These are phyloP conservation scores for Caenorhabditis remanei DNA, from an alignment of 1,140 invertebrate genomes.

Conservation along the genomic window DNA sequence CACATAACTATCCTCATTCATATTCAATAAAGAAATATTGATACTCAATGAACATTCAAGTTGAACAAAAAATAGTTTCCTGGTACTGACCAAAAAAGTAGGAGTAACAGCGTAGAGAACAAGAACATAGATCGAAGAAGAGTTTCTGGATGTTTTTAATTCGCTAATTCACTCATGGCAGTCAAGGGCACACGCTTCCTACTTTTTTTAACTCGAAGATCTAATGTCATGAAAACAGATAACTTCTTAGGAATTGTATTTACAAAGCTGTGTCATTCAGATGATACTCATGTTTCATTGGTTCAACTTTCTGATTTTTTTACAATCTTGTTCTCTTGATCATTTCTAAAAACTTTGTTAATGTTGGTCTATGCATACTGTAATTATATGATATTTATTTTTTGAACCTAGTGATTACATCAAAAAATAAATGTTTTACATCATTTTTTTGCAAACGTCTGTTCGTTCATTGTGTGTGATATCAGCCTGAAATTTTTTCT, in stretches of 20 bases:
- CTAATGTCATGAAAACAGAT: neutral
- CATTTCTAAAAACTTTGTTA: too few species aligned
- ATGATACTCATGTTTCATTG: too few species aligned
- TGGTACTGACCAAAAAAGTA: neutral
- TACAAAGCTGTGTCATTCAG: neutral
- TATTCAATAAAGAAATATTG: constrained; percentile 1
- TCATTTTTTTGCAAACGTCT: too few species aligned
- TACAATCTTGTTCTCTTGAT: too few species aligned
- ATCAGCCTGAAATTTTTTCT: too few species aligned
- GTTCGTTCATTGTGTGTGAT: too few species aligned
- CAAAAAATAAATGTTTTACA: too few species aligned
- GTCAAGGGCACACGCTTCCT: neutral
- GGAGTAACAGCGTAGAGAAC: neutral
- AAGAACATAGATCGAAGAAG: neutral
- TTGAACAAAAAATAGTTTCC: neutral
- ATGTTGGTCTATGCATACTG: too few species aligned
- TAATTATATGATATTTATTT: too few species aligned
- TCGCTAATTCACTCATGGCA: neutral
- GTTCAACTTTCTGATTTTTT: too few species aligned
- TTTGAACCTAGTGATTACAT: too few species aligned
- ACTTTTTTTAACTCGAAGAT: neutral
- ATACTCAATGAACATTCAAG: neutral
- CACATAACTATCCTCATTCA: neutral
- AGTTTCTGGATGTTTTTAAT: neutral
- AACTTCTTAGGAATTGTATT: neutral